phyloP scores from a whole-genome alignment of 2,888 invertebrate genomes.

The Beris morrisii region DNA sequence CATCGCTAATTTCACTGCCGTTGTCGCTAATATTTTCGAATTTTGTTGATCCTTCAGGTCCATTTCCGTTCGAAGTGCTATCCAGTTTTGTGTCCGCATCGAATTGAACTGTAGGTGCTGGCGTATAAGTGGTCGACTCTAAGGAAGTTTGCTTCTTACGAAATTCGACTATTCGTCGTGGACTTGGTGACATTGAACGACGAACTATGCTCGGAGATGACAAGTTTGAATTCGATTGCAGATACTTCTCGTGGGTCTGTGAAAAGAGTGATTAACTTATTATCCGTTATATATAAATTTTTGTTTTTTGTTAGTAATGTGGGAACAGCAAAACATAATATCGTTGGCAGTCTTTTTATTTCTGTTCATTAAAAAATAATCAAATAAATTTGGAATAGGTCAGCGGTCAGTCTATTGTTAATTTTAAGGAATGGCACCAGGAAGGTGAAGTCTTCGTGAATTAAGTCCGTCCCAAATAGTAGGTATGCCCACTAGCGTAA shows the following conservation, averaged over 20 bases:
- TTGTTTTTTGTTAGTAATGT: neutral
- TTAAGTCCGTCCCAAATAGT: too few relatives aligned
- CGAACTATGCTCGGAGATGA: constrained; percentile 48
- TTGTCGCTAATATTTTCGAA: constrained; percentile 73
- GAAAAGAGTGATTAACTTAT: neutral
- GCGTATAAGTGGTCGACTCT: constrained; percentile 42
- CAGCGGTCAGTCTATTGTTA: too few relatives aligned
- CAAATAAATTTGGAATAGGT: too few relatives aligned
- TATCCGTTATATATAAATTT: neutral
- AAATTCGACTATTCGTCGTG: constrained; percentile 51
- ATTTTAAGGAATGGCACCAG: too few relatives aligned
- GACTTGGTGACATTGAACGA: constrained; percentile 56
- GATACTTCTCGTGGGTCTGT: neutral
- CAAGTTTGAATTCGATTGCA: constrained; percentile 36
- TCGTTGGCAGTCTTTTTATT: too few relatives aligned
- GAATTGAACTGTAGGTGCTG: constrained; percentile 41
- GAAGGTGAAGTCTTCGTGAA: too few relatives aligned
- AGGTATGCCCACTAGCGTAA: too few relatives aligned
- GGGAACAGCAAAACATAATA: neutral
- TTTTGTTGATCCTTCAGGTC: constrained; percentile 45
- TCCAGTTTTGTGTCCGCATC: constrained; percentile 37
- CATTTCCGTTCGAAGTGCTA: neutral
- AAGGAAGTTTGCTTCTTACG: constrained; percentile 52
- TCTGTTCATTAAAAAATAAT: too few relatives aligned
- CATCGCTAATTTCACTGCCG: constrained; percentile 82